Percentiles rank a stretch among this genome's conserved stretches.
Conservation (phyloP, 2,113 vertebrate species). For the Potamarius usumacintae region DNA sequence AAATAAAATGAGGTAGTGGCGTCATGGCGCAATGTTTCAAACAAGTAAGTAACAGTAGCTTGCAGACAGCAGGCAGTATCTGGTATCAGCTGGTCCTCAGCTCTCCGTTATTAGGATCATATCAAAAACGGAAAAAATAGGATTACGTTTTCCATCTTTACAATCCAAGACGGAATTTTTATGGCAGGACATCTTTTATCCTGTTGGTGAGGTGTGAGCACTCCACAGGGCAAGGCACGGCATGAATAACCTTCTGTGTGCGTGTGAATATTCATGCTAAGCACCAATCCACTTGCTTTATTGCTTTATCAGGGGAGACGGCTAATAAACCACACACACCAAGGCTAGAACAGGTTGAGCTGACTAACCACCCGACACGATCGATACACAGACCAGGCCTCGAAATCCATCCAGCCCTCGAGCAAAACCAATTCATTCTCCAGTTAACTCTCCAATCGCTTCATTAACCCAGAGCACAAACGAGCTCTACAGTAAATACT, state of each 20-base stretch:
- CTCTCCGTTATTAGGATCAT: neutral
- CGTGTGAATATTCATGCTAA: conserved; percentile 34
- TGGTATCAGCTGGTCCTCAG: conserved; percentile 1
- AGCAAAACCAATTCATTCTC: conserved; percentile 31
- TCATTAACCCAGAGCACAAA: conserved; percentile 10
- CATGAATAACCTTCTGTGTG: conserved; percentile 13
- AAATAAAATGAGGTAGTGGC: neutral
- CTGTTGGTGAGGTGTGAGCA: neutral
- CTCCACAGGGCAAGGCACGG: neutral
- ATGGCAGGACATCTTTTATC: neutral
- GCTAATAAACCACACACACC: conserved; percentile 38
- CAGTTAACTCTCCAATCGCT: conserved; percentile 30
- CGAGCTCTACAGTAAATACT: neutral
- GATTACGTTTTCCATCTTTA: neutral
- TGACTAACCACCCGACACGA: conserved; percentile 38
- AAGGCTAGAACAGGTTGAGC: conserved; percentile 36
- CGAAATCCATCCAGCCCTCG: conserved; percentile 16
- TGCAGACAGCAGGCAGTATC: neutral
- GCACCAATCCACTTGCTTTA: neutral
- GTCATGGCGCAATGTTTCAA: neutral
- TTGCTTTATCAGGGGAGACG: conserved; percentile 34
- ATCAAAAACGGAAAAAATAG: neutral
- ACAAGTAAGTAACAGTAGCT: neutral
- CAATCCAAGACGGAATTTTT: neutral
- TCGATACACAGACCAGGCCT: neutral